Evolutionary conservation across 2,113 vertebrate genomes (phyloP).

Genomic region (Eolophus roseicapilla): DNA sequence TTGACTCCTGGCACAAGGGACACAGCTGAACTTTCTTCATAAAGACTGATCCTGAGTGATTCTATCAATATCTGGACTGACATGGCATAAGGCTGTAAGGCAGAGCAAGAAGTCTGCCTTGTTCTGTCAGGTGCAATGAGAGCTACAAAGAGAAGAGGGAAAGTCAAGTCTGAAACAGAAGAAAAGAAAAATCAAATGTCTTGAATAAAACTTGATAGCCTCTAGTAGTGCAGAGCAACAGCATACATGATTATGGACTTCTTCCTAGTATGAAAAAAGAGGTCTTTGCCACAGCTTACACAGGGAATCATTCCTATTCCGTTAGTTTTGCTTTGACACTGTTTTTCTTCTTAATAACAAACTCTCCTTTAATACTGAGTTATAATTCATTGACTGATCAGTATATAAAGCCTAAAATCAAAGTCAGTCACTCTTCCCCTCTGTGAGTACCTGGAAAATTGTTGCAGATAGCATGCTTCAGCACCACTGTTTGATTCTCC

Average conservation of each 20-base stretch:
- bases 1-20: neutral
- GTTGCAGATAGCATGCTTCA: neutral
- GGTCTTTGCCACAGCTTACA: neutral
- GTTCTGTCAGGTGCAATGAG: neutral
- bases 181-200: neutral
- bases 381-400: neutral
- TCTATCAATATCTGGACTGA: neutral
- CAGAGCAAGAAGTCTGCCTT: neutral
- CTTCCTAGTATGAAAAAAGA: neutral
- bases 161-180: neutral
- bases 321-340: neutral
- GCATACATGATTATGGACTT: neutral
- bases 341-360: neutral
- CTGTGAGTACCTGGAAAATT: neutral
- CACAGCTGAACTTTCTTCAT: neutral
- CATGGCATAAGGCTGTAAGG: neutral
- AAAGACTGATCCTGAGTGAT: neutral
- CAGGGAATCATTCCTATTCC: neutral
- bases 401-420: neutral
- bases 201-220: neutral
- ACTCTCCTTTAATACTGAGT: neutral
- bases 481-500: neutral
- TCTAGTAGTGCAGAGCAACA: neutral
- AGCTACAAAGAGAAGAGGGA: neutral
- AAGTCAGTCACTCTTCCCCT: neutral